Conservation (phyloP, 2,113 vertebrate genomes). For the Oxyura jamaicensis region DNA sequence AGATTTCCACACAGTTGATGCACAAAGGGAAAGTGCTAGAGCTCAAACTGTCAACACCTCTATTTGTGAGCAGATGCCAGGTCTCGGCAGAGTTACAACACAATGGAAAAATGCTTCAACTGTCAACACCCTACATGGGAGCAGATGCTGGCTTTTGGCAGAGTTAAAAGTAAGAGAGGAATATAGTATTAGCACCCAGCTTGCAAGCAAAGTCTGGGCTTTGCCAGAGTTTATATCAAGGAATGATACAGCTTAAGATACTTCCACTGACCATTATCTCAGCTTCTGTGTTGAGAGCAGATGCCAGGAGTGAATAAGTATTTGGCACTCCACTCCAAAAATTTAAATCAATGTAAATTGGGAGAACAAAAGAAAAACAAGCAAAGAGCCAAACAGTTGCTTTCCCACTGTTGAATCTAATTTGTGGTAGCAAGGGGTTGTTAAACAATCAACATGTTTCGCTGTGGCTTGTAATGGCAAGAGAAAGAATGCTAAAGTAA, state of each 20-base stretch:
- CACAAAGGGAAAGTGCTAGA: slow-evolving; percentile 60
- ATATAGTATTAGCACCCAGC: neutral
- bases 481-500: neutral
- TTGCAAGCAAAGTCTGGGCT: neutral
- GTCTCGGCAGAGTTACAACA: slow-evolving; percentile 63
- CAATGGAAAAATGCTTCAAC: slow-evolving; percentile 58
- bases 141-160: slow-evolving; percentile 63
- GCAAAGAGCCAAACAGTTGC: neutral
- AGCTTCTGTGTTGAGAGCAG: neutral
- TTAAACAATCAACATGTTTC: neutral
- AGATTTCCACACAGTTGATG: slow-evolving; percentile 51
- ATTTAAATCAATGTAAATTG: neutral
- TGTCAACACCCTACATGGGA: slow-evolving; percentile 65
- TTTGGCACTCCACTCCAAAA: neutral
- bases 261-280: neutral
- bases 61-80: slow-evolving; percentile 63
- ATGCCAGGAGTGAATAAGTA: neutral
- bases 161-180: slow-evolving; percentile 20
- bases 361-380: neutral
- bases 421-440: neutral
- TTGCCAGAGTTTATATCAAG: neutral
- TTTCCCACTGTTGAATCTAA: neutral
- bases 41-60: slow-evolving; percentile 69
- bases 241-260: neutral
- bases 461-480: neutral